Conservation (phyloP, 1,140 invertebrate species). For the Dysdera silvatica region DNA sequence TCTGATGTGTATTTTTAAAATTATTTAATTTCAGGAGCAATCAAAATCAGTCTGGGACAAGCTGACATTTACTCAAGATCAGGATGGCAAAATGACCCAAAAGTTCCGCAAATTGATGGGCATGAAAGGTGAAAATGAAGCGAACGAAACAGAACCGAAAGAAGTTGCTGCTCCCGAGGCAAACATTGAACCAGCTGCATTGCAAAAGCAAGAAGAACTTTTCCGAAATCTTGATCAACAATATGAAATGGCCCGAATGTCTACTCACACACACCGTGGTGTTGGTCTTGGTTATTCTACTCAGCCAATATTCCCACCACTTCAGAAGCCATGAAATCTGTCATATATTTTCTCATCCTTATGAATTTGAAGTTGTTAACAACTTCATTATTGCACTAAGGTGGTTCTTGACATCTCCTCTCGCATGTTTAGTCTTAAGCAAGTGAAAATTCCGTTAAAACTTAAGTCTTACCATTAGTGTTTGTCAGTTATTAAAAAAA, state of each 20-base stretch:
- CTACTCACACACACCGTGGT: constrained; percentile 87
- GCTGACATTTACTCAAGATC: constrained; percentile 75
- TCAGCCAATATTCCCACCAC: constrained; percentile 28
- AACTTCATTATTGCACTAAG: too few species aligned
- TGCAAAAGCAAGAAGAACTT: constrained; percentile 80
- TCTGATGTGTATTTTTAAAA: too few species aligned
- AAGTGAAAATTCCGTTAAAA: too few species aligned
- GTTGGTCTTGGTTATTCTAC: constrained; percentile 73
- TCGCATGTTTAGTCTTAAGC: too few species aligned
- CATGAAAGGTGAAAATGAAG: constrained; percentile 58
- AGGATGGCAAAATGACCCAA: constrained; percentile 80
- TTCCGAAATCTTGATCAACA: constrained; percentile 86
- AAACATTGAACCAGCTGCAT: constrained; percentile 6
- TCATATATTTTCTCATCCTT: too few species aligned
- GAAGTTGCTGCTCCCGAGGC: neutral
- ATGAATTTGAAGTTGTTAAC: too few species aligned
- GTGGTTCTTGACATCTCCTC: too few species aligned
- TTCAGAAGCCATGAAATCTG: constrained; percentile 3
- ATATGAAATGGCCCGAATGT: constrained; percentile 84
- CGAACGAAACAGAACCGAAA: neutral
- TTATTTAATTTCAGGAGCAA: too few species aligned
- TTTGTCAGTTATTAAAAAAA: too few species aligned
- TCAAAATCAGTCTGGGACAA: constrained; percentile 60
- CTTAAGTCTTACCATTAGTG: too few species aligned
- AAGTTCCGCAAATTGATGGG: constrained; percentile 95